Evolutionary conservation across 1,140 invertebrate genomes (phyloP).

Genomic region (Ridgeia piscesae): DNA sequence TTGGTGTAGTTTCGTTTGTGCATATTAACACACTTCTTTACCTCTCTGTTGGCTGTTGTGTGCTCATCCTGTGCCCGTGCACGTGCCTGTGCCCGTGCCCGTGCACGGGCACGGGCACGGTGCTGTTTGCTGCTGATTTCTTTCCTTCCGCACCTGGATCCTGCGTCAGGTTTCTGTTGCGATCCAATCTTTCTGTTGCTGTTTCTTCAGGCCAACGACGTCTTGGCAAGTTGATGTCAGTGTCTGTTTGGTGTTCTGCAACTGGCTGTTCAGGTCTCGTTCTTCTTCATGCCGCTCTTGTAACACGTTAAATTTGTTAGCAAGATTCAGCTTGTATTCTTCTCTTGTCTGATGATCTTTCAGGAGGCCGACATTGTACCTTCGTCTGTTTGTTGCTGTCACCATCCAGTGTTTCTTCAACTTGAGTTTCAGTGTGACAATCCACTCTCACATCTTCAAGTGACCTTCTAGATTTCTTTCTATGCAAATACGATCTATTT

Average conservation of each 20-base stretch:
- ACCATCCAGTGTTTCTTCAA: slow-evolving; percentile 7
- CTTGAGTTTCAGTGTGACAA: not conserved
- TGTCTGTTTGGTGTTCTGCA: too few species aligned
- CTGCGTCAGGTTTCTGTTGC: not conserved
- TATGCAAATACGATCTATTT: too few species aligned
- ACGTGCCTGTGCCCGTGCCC: not conserved
- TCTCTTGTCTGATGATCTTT: not conserved
- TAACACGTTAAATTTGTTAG: too few species aligned
- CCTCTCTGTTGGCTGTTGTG: slow-evolving; percentile 17
- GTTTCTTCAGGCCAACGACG: not conserved
- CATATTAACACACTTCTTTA: slow-evolving; percentile 2
- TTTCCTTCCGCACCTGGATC: not conserved
- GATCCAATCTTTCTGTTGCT: not conserved
- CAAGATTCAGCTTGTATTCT: not conserved
- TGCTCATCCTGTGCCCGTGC: not conserved
- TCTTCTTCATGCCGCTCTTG: too few species aligned
- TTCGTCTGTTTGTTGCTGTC: slow-evolving; percentile 16
- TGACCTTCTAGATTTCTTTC: too few species aligned
- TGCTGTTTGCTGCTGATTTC: slow-evolving; percentile 14
- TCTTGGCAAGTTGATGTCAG: too few species aligned
- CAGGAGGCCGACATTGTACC: not conserved
- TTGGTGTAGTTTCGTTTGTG: slow-evolving; percentile 17
- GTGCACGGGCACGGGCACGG: too few species aligned
- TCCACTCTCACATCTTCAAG: slow-evolving; percentile 5
- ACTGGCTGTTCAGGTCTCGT: too few species aligned